Evolutionary conservation across 1,140 invertebrate genomes (phyloP).

Genomic region (Dendrolimus kikuchii): DNA sequence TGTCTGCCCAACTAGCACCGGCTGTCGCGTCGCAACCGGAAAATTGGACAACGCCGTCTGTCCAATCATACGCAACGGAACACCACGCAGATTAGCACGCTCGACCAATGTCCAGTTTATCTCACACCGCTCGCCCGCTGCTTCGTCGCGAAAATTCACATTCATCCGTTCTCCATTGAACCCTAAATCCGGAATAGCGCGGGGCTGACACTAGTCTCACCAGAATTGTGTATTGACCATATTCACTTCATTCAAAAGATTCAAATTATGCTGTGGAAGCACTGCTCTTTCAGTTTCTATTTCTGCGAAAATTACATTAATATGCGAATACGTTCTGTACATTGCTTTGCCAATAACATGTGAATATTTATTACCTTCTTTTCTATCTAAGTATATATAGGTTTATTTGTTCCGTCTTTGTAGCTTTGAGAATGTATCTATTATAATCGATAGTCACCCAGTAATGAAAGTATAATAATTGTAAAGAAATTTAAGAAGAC

Average conservation of each 20-base stretch:
- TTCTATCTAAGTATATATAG: no score
- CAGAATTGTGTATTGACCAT: conserved; percentile 31
- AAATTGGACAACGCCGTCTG: conserved; percentile 65
- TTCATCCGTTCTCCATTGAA: conserved; percentile 53
- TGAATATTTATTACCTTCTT: no score
- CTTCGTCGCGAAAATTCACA: conserved; percentile 33
- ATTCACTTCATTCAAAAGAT: not conserved
- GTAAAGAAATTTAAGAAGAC: no score
- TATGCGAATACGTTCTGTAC: no score
- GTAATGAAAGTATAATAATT: no score
- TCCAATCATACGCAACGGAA: conserved; percentile 64
- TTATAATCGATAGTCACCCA: no score
- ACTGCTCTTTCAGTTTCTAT: no score
- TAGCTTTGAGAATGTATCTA: no score
- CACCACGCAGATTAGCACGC: conserved; percentile 65
- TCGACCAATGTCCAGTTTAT: conserved; percentile 40
- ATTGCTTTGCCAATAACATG: no score
- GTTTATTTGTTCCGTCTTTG: no score
- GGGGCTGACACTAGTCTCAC: conserved; percentile 29
- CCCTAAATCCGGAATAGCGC: conserved; percentile 27
- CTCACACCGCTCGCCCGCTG: conserved; percentile 24
- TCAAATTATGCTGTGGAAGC: no score
- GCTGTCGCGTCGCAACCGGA: conserved; percentile 55
- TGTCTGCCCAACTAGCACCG: conserved; percentile 53
- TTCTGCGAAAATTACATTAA: no score